Conservation (phyloP, 2,113 vertebrate species). For the Nerophis lumbriciformis region DNA sequence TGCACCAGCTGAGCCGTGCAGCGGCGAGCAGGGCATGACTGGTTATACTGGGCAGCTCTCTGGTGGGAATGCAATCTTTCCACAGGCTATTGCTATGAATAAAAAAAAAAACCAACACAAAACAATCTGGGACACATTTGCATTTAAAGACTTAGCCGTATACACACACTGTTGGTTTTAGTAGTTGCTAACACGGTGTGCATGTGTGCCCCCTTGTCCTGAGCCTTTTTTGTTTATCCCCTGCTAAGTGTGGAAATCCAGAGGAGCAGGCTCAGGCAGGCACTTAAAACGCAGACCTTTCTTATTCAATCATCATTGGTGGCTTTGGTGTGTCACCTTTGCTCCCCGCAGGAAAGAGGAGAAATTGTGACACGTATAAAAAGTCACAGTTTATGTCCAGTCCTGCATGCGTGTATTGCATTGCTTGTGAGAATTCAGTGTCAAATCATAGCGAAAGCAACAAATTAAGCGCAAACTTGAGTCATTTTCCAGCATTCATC, state of each 20-base stretch:
- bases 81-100: conserved; percentile 19
- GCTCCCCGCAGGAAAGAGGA: conserved; percentile 32
- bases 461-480: too few species aligned
- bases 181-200: background rate
- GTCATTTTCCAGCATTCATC: too few species aligned
- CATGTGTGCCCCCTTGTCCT: conserved; percentile 14
- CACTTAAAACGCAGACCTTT: conserved; percentile 35
- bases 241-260: conserved; percentile 54
- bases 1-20: conserved; percentile 18
- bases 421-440: background rate
- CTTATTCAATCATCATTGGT: conserved; percentile 54
- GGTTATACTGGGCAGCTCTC: conserved; percentile 30
- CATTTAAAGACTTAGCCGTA: conserved; percentile 2
- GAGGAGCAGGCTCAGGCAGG: conserved; percentile 58
- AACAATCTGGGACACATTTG: conserved; percentile 9
- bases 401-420: background rate
- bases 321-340: conserved; percentile 63
- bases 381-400: background rate
- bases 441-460: too few species aligned
- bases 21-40: conserved; percentile 21
- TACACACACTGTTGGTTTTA: background rate
- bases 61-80: conserved; percentile 21
- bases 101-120: background rate
- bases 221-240: conserved; percentile 42
- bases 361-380: conserved; percentile 20